Evolutionary conservation across 1,140 invertebrate species (phyloP).

Genomic region (Orchestia grillus): DNA sequence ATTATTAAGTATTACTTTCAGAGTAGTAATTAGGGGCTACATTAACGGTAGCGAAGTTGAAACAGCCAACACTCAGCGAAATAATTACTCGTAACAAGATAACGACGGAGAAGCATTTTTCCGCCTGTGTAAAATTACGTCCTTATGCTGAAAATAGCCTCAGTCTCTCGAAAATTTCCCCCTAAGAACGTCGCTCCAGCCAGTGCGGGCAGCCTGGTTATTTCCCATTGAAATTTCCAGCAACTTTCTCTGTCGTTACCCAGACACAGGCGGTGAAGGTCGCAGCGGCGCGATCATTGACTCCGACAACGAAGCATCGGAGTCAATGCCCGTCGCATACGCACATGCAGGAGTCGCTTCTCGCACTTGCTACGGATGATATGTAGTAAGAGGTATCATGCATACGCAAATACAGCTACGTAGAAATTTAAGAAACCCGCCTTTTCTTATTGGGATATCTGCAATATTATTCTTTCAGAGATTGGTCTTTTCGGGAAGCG

Average conservation of each 20-base stretch:
- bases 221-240: too few species aligned
- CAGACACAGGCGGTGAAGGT: neutral
- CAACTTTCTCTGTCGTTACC: neutral
- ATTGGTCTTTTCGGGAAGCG: too few species aligned
- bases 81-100: neutral
- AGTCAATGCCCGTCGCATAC: too few species aligned
- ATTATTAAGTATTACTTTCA: too few species aligned
- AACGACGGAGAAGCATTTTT: neutral
- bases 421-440: neutral
- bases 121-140: neutral
- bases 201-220: neutral
- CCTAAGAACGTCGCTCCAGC: neutral
- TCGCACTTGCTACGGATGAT: neutral
- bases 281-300: neutral
- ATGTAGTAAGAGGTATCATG: neutral
- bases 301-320: neutral
- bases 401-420: neutral
- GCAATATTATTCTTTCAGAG: too few species aligned
- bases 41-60: too few species aligned
- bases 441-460: too few species aligned
- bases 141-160: neutral
- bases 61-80: neutral
- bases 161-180: neutral
- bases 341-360: neutral
- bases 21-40: too few species aligned